phyloP scores from a whole-genome alignment of 2,797 vertebrate genomes.

The Rallus crepitans region DNA sequence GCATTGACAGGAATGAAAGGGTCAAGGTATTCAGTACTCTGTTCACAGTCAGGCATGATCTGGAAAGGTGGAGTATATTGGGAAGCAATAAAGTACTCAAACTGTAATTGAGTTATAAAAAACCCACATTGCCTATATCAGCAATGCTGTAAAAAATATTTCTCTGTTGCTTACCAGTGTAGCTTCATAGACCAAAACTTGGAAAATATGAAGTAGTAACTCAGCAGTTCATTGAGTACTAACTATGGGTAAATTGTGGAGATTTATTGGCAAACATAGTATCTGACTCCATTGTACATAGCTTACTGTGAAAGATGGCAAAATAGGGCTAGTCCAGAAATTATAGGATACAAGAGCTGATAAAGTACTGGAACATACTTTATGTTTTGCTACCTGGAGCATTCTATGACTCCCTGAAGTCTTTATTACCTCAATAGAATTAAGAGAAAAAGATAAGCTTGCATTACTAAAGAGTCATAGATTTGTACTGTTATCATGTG shows the following conservation, averaged over 20 bases:
- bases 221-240: not conserved
- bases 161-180: not conserved
- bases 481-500: not conserved
- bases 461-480: not conserved
- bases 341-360: not conserved
- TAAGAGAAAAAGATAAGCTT: not conserved
- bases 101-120: not conserved
- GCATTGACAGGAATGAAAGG: not conserved
- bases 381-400: not conserved
- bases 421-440: not conserved
- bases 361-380: not conserved
- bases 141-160: not conserved
- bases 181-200: not conserved
- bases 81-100: not conserved
- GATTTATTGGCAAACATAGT: not conserved
- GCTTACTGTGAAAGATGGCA: not conserved
- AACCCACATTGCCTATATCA: not conserved
- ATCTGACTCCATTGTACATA: not conserved
- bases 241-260: not conserved
- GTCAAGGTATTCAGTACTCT: not conserved
- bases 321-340: not conserved
- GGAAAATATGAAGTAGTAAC: not conserved
- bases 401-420: not conserved
- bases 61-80: not conserved
- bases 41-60: not conserved